Evolutionary conservation across 1,140 invertebrate genomes (phyloP).

Genomic region (Sycobia sp.): DNA sequence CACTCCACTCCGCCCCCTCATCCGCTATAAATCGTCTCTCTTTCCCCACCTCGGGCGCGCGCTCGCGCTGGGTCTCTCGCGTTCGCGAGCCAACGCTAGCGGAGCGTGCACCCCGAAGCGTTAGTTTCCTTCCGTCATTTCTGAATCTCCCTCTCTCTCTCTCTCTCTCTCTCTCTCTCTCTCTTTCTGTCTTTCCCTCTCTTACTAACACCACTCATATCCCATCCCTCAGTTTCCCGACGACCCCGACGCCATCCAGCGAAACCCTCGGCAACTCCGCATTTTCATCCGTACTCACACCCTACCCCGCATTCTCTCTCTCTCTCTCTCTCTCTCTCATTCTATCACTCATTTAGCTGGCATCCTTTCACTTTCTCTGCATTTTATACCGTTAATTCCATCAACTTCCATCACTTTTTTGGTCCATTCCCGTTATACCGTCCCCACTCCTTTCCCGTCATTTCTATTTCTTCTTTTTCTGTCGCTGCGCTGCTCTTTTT

Average conservation of each 20-base stretch:
- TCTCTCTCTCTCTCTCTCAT: too few relatives aligned
- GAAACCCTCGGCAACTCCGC: too few relatives aligned
- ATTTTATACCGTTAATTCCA: slow-evolving; percentile 15
- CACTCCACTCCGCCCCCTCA: slow-evolving; percentile 37
- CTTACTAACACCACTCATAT: not conserved
- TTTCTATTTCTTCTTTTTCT: slow-evolving; percentile 9
- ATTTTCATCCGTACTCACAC: not conserved
- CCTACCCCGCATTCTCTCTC: not conserved
- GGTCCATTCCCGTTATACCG: too few relatives aligned
- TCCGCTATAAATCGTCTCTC: slow-evolving; percentile 51
- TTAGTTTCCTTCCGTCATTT: slow-evolving; percentile 34
- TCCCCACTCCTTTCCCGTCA: not conserved
- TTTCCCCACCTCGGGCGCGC: too few relatives aligned
- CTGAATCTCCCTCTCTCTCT: slow-evolving; percentile 10
- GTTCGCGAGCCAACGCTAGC: slow-evolving; percentile 1
- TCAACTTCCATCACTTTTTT: slow-evolving; percentile 22
- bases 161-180: not conserved
- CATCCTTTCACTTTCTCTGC: too few relatives aligned
- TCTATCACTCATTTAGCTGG: too few relatives aligned
- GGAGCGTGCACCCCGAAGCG: slow-evolving; percentile 23
- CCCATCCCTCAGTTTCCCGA: not conserved
- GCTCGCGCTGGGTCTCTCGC: not conserved
- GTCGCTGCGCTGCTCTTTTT: too few relatives aligned
- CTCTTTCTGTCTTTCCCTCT: not conserved
- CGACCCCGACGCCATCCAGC: not conserved